Evolutionary conservation across 1,140 invertebrate genomes (phyloP), one percentile per base, ranked within the genome.

Genomic region (Drosophila novamexicana): DNA sequence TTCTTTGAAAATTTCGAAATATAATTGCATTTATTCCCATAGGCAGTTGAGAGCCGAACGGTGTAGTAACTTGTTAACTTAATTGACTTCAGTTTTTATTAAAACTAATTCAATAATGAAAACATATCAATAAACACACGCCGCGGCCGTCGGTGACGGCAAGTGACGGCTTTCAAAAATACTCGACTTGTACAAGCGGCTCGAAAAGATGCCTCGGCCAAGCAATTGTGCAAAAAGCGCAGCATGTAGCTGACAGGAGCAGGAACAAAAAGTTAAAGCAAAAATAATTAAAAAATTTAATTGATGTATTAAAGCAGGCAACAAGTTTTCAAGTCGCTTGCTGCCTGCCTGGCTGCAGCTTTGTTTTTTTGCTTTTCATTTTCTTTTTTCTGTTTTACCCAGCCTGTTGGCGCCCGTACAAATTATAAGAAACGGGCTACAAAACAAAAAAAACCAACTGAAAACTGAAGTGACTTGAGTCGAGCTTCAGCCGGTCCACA

Each of bases 241-340:
- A 84, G 84, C 84, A 72, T 84, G 84, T 72, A 58, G 77, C 73
- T 73, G 83, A 88, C 83, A 88, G 82, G 83, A 88, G 83, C 79
- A 86, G 84, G 84, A 86, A 82, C 79, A 86, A 79, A 86, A 86
- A 83, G 74, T 70, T 56, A 88, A 52, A 57, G 64, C 74, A 75
- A 68, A 79, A 89, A 88, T 88, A 88, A 88, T 88, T 88, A 88
- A 89, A 88, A 88, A 88, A 81, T 88, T 89, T 88, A 88, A 88
- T 88, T 89, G 84, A 88, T 88, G 84, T 84, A 88, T 88, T 88
- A 88, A 88, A 88, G 81, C 80, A 84, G 84, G 80, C 75, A 84
- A 88, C 84, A 75, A 84, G 84, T 88, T 89, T 89, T 82, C 58
- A 74, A 63, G 29, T 47, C 29, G 56, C 52, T 45, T 34, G 40